Evolutionary conservation across 1,140 invertebrate genomes (phyloP), one percentile per base, ranked within the genome.

Genomic region (Lasioglossum baleicum): DNA sequence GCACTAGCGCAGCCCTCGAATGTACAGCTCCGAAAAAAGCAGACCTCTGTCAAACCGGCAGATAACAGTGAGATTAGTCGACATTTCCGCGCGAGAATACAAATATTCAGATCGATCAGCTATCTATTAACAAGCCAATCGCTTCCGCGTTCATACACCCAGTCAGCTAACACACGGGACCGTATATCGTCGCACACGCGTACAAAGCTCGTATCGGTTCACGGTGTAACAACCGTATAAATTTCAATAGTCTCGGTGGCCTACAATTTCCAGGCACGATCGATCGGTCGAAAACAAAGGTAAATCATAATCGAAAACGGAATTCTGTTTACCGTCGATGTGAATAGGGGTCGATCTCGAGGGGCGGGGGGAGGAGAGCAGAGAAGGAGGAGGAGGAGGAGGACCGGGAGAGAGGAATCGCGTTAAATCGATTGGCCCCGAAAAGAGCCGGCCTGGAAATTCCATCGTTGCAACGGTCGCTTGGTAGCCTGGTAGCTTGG

Each of bases 251-350:
- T 22, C 11, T 3, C 0, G 2, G 11, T 7, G n/a, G n/a, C 40
- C 51, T 17, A 42, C 15, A 31, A 44, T 53, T 44, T 44, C 13
- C 68, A 58, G 20, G 0, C 26, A 8, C 31, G 31, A 70, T 70
- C 68, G 20, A 35, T 58, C 51, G 20, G 4, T 10, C 51, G 8
- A 56, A 56, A 40, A 31, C 31, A 56, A 53, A 10, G 15, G 22
- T 61, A 58, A 72, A 72, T 72, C 70, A 26, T 72, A 72, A 72
- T 44, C 58, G 20, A 42, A 17, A 35, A 56, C 26, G 31, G 26
- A n/a, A 22, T 61, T 60, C 40, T 48, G 40, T 72, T 61, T 48
- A 22, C 51, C 53, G 17, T 58, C 60, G 58, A 3, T 4, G 20
- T 3, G 22, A 63, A 15, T 31, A 15, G 22, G 13, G 26, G 60